phyloP scores from a whole-genome alignment of 2,113 vertebrate genomes.

The Forbesichthys papilliferus region DNA sequence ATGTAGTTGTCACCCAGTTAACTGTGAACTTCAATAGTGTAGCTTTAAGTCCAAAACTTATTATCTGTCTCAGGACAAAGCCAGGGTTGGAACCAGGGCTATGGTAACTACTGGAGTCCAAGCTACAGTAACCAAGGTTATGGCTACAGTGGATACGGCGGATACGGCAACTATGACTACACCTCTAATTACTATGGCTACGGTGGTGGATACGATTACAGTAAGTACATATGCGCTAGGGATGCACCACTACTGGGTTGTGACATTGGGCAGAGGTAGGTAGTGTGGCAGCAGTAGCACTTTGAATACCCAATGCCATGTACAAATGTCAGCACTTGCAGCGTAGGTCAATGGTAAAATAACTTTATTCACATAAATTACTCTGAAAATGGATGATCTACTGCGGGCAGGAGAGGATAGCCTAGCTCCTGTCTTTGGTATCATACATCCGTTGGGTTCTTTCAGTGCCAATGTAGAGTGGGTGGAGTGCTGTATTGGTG shows the following conservation, averaged over 20 bases:
- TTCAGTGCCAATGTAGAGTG: no score
- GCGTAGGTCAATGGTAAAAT: not conserved
- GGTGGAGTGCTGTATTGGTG: not conserved
- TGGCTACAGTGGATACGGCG: constrained; percentile 89
- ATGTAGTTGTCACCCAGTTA: no score
- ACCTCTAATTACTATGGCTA: constrained; percentile 95
- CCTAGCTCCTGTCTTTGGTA: no score
- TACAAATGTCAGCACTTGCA: not conserved
- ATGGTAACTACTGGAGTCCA: constrained; percentile 93
- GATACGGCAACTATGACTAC: constrained; percentile 95
- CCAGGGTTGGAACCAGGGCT: constrained; percentile 97
- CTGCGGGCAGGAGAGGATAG: not conserved
- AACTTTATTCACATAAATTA: not conserved
- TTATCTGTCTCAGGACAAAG: constrained; percentile 81
- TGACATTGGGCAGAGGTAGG: not conserved
- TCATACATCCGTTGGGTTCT: no score
- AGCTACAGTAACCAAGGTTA: constrained; percentile 88
- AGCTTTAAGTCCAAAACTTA: not conserved
- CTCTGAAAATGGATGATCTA: not conserved
- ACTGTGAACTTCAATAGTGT: not conserved
- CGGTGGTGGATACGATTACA: constrained; percentile 95
- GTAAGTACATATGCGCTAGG: constrained; percentile 72
- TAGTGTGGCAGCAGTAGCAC: not conserved
- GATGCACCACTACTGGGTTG: constrained; percentile 1
- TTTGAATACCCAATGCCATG: not conserved